Evolutionary conservation across 2,113 vertebrate species (phyloP), one percentile per base, ranked within the genome.

Genomic region (Suncus etruscus): DNA sequence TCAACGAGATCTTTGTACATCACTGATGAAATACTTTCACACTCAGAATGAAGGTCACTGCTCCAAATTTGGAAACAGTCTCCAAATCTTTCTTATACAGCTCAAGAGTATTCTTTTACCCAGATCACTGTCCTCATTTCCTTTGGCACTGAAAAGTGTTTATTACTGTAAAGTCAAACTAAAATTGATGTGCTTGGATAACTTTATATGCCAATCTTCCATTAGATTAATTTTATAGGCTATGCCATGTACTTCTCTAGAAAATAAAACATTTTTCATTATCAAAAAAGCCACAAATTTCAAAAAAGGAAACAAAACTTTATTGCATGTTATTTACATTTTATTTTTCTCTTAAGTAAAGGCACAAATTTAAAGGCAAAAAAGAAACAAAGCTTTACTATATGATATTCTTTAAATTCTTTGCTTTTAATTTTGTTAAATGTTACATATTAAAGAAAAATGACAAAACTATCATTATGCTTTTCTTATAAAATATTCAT

Each of bases 31-130:
- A 76, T 24, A 50, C 31, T 76, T 70, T 16, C 1, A 31, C 16
- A 74, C 11, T 86, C 68, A 63, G 74, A 76, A 91, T 7, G 68
- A 94, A 90, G 72, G 74, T 92, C 78, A 68, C 24, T 84, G 78
- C 61, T 95, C 94, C 94, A 95, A 78, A 68, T 76, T 1, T 91
- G 90, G 92, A 61, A 77, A 95, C 18, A 84, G 54, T 86, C 54
- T 72, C 80, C 92, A 96, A 93, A 75, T 39, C 54, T 94, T 86
- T 93, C 82, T 93, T 92, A 95, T 39, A 76, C 25, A 88, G 74
- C 20, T 95, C 7, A 0, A 79, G 8, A 93, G 74, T 82, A 79
- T 31, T 81, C 39, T 65, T 96, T 84, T 70, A 78, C 45, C 85
- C 90, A 72, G 74, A 58, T 51, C 68, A 81, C 0, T 50, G 45